phyloP scores from a whole-genome alignment of 2,888 invertebrate genomes.

The Trachelus iudaicus region DNA sequence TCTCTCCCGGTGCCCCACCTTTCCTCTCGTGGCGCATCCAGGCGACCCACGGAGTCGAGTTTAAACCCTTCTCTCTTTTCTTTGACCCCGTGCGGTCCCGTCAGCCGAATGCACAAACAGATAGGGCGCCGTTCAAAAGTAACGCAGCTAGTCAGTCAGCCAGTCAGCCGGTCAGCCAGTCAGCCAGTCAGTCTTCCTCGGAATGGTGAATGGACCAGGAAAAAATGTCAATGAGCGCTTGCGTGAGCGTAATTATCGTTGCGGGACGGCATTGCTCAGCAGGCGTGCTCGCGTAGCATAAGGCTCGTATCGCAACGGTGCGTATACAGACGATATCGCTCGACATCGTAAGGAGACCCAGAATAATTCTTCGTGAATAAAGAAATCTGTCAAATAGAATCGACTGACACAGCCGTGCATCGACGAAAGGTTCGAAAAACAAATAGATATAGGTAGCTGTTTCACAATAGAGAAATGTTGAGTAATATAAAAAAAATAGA shows the following conservation, averaged over 20 bases:
- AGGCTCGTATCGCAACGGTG: not conserved
- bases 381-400: too few species aligned
- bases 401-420: too few species aligned
- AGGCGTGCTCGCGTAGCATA: not conserved
- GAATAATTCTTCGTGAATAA: too few species aligned
- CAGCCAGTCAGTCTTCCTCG: slow-evolving; percentile 10
- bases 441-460: too few species aligned
- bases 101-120: slow-evolving; percentile 52
- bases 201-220: slow-evolving; percentile 54
- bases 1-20: slow-evolving; percentile 9
- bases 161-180: too few species aligned
- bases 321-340: too few species aligned
- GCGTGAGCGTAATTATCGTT: slow-evolving; percentile 39
- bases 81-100: slow-evolving; percentile 12
- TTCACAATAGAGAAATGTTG: too few species aligned
- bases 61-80: not conserved
- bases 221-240: slow-evolving; percentile 44
- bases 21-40: not conserved
- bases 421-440: too few species aligned
- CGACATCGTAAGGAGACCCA: too few species aligned
- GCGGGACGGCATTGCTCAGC: not conserved
- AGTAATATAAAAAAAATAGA: too few species aligned
- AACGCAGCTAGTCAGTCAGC: too few species aligned
- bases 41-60: not conserved
- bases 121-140: slow-evolving; percentile 20